Evolutionary conservation across 2,888 invertebrate genomes (phyloP).

Genomic region (Drosophila colorata): DNA sequence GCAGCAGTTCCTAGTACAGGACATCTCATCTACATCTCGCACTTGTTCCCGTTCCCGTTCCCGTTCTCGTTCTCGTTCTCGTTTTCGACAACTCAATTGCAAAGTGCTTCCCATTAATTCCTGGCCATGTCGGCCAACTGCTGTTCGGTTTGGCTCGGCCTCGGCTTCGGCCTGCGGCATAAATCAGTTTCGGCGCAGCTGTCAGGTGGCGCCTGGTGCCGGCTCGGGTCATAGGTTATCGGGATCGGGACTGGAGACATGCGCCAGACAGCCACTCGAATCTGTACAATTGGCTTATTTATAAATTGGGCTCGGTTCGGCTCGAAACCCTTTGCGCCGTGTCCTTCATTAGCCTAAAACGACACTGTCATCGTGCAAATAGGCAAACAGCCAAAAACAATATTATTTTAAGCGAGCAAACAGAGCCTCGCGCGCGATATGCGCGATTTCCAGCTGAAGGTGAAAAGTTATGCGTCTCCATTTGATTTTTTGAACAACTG

Average conservation of each 20-base stretch:
- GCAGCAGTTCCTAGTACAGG: conserved; percentile 54
- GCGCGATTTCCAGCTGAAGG: background rate
- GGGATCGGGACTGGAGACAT: conserved; percentile 11
- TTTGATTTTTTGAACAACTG: conserved; percentile 37
- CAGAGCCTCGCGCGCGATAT: conserved; percentile 28
- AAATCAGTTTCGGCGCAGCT: conserved; percentile 60
- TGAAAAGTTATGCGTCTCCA: conserved; percentile 41
- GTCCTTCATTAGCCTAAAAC: conserved; percentile 66
- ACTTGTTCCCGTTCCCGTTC: conserved; percentile 19
- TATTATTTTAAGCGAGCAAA: conserved; percentile 73
- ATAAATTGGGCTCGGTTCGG: too few species aligned
- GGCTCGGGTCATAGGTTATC: conserved; percentile 17
- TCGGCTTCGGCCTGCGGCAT: conserved; percentile 36
- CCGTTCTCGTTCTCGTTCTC: background rate
- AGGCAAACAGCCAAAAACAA: conserved; percentile 48
- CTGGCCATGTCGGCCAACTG: conserved; percentile 61
- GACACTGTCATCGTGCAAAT: conserved; percentile 40
- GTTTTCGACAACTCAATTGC: conserved; percentile 67
- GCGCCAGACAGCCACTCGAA: background rate
- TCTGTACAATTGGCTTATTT: background rate
- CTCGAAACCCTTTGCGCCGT: conserved; percentile 5
- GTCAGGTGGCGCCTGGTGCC: conserved; percentile 59
- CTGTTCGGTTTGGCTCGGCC: conserved; percentile 51
- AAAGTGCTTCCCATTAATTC: conserved; percentile 73
- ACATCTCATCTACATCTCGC: conserved; percentile 28